Conservation (phyloP, 2,888 invertebrate species). For the Frankliniella intonsa region DNA sequence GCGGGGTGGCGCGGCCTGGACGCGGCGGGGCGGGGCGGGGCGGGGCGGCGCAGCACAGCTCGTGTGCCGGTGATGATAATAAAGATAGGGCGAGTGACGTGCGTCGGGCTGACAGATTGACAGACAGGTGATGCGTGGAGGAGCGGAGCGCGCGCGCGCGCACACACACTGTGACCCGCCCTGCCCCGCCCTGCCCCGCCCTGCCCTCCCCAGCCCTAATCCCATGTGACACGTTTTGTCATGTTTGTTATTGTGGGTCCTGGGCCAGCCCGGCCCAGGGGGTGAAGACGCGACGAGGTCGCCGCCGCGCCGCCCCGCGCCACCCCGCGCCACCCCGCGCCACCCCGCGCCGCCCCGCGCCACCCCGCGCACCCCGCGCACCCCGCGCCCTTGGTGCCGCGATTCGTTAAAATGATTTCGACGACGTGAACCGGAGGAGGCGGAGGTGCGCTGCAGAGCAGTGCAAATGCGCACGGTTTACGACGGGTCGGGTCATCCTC, state of each 20-base stretch:
- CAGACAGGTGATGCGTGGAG: not conserved
- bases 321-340: not conserved
- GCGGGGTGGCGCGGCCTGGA: not conserved
- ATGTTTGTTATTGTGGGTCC: not conserved
- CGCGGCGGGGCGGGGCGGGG: not conserved
- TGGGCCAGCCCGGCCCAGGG: not conserved
- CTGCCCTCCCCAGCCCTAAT: slow-evolving; percentile 2
- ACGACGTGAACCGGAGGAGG: too few species aligned
- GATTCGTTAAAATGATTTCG: too few species aligned
- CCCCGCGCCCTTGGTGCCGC: too few species aligned
- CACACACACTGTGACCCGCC: too few species aligned
- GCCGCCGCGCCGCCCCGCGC: not conserved
- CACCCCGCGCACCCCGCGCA: too few species aligned
- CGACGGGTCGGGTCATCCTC: too few species aligned
- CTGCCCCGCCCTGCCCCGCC: not conserved
- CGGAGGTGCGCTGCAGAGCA: too few species aligned
- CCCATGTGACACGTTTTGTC: not conserved
- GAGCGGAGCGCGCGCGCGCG: not conserved
- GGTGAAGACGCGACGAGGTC: not conserved
- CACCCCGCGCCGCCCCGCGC: not conserved
- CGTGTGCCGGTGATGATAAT: slow-evolving; percentile 16
- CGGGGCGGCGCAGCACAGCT: not conserved
- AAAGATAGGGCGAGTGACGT: not conserved
- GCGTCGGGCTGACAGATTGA: slow-evolving; percentile 9
- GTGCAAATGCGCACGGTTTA: too few species aligned